A percentile compares a stretch with the other conserved stretches of the same genome.
Evolutionary conservation across 2,888 invertebrate genomes (phyloP).

Genomic region (Aleiodes leptofemur): DNA sequence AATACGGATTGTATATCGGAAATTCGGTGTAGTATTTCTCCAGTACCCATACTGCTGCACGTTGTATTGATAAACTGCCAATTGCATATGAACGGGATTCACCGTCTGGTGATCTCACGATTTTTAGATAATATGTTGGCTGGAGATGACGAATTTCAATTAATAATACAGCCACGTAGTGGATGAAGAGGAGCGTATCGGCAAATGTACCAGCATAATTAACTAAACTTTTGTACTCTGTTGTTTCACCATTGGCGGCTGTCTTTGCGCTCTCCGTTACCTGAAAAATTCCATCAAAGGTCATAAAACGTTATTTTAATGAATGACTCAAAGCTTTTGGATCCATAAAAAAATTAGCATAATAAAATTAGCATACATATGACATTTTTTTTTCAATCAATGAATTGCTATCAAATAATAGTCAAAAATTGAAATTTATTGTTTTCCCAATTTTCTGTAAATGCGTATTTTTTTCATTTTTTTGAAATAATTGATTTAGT

Average conservation of each 20-base stretch:
- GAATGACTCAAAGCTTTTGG: not conserved
- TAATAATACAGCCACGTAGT: slow-evolving; percentile 94
- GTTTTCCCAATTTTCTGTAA: too few species aligned
- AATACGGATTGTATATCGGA: slow-evolving; percentile 96
- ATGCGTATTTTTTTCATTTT: too few species aligned
- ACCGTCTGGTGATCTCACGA: slow-evolving; percentile 97
- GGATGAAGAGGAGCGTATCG: slow-evolving; percentile 95
- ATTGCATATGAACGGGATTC: slow-evolving; percentile 92
- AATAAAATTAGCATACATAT: too few species aligned
- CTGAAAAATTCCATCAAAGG: slow-evolving; percentile 55
- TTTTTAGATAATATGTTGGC: slow-evolving; percentile 90
- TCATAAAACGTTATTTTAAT: slow-evolving; percentile 18
- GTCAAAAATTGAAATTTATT: too few species aligned
- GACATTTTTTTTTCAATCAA: too few species aligned
- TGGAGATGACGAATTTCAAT: slow-evolving; percentile 95
- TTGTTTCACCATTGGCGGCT: slow-evolving; percentile 86
- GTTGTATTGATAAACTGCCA: slow-evolving; percentile 93
- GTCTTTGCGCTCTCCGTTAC: slow-evolving; percentile 88
- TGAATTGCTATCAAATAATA: too few species aligned
- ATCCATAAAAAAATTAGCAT: not conserved
- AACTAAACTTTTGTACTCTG: slow-evolving; percentile 92
- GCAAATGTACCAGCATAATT: slow-evolving; percentile 94
- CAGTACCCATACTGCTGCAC: slow-evolving; percentile 95
- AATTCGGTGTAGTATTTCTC: slow-evolving; percentile 98
- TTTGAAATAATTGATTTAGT: too few species aligned